phyloP scores from a whole-genome alignment of 1,140 invertebrate species.

The Sitophilus oryzae region DNA sequence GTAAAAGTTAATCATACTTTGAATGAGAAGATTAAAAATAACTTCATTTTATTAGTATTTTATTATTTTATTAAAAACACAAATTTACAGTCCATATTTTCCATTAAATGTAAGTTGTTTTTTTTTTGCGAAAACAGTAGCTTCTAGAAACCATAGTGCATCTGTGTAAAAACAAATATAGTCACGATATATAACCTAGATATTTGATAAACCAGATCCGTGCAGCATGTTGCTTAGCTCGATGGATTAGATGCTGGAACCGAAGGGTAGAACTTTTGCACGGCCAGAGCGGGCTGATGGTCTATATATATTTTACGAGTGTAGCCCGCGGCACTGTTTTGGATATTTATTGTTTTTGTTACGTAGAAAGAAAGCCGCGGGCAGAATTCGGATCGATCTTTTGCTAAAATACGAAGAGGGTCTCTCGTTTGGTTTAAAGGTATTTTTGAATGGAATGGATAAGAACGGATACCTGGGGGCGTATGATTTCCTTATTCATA shows the following conservation, averaged over 20 bases:
- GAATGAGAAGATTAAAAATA: no score
- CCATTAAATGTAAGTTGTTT: no score
- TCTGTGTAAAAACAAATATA: no score
- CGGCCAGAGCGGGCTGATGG: conserved; percentile 7
- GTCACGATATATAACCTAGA: no score
- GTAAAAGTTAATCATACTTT: no score
- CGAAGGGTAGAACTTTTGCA: conserved; percentile 5
- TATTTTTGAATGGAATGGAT: conserved; percentile 5
- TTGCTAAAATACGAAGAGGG: conserved; percentile 1
- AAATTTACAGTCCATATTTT: no score
- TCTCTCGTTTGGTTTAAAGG: neutral
- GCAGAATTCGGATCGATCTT: neutral
- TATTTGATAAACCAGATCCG: no score
- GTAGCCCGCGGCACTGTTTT: conserved; percentile 4
- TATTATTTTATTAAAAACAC: no score
- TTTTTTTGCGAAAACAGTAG: no score
- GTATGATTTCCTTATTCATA: neutral
- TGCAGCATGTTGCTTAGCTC: neutral
- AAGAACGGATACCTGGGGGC: neutral
- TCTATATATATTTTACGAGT: conserved; percentile 9
- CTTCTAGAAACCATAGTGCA: no score
- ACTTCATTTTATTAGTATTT: no score
- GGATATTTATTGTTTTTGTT: conserved; percentile 10
- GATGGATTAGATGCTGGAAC: conserved; percentile 1
- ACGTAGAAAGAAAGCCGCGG: conserved; percentile 2